Percentiles rank a stretch among this genome's conserved stretches.
These are phyloP conservation scores for Hydractinia symbiolongicarpus DNA, from an alignment of 30 jellyfish, hydroid and myxozoan species.

Conservation along the genomic window DNA sequence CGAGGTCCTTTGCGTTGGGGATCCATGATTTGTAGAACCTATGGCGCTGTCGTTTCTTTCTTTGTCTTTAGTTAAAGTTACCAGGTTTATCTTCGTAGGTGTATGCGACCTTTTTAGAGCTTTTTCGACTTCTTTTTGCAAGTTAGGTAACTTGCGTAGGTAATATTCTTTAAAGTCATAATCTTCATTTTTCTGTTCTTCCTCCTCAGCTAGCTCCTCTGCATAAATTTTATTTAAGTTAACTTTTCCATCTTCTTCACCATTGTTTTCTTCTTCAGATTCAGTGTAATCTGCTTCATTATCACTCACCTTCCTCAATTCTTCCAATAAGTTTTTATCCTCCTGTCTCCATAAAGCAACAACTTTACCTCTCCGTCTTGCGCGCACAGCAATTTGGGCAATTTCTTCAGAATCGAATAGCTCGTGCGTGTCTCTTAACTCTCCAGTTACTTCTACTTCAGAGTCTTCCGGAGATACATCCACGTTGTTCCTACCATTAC, in stretches of 20 bases:
- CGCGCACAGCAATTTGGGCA: neutral
- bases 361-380: neutral
- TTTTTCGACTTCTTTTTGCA: conserved; percentile 14
- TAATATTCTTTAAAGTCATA: neutral
- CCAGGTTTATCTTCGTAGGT: conserved; percentile 12
- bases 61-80: neutral
- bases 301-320: neutral
- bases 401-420: conserved; percentile 1
- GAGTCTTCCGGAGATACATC: neutral
- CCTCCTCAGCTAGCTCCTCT: neutral
- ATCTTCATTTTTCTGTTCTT: neutral
- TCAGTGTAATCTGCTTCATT: neutral
- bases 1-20: neutral
- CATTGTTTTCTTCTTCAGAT: neutral
- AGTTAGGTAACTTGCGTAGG: neutral
- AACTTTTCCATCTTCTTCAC: neutral
- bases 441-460: conserved; percentile 6
- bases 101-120: neutral
- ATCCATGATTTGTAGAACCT: neutral
- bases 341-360: neutral
- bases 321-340: neutral
- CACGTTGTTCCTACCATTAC: neutral
- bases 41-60: neutral
- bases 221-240: neutral
- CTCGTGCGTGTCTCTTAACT: conserved; percentile 12